phyloP scores from a whole-genome alignment of 1,140 invertebrate species.

The Bombus fervidus region DNA sequence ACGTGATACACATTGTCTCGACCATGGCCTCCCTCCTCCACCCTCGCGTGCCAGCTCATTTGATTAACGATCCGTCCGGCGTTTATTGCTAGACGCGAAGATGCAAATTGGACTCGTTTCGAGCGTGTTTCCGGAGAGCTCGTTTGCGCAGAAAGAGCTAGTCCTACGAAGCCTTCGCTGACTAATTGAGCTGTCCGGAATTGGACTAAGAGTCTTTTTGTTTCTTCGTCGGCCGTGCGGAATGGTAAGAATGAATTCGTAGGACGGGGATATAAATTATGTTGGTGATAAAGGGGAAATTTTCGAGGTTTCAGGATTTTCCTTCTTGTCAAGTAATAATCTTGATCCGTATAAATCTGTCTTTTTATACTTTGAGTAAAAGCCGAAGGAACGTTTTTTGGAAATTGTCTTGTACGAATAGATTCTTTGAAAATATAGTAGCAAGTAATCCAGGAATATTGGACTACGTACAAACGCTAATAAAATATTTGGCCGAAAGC shows the following conservation, averaged over 20 bases:
- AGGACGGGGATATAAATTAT: background rate
- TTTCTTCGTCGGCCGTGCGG: background rate
- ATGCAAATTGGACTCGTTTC: conserved; percentile 27
- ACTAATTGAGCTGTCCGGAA: conserved; percentile 24
- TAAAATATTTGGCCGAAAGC: background rate
- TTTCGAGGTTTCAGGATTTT: background rate
- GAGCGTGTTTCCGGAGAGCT: conserved; percentile 3
- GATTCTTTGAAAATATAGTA: background rate
- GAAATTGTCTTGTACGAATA: no score
- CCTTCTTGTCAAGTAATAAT: background rate
- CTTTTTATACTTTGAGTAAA: no score
- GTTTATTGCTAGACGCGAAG: conserved; percentile 15
- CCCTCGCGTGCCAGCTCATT: conserved; percentile 32
- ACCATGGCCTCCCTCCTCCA: background rate
- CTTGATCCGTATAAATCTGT: background rate
- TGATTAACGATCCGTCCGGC: conserved; percentile 50
- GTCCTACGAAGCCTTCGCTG: background rate
- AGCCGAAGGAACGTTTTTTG: no score
- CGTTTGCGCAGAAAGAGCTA: background rate
- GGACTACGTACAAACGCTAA: background rate
- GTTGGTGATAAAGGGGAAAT: background rate
- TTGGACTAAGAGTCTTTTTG: conserved; percentile 2
- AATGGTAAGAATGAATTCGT: background rate
- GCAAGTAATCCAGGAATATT: background rate
- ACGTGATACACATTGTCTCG: conserved; percentile 56